A percentile compares a stretch with the other conserved stretches of the same genome.
phyloP scores from a whole-genome alignment of 2,888 invertebrate species.

The Anarsia innoxiella region DNA sequence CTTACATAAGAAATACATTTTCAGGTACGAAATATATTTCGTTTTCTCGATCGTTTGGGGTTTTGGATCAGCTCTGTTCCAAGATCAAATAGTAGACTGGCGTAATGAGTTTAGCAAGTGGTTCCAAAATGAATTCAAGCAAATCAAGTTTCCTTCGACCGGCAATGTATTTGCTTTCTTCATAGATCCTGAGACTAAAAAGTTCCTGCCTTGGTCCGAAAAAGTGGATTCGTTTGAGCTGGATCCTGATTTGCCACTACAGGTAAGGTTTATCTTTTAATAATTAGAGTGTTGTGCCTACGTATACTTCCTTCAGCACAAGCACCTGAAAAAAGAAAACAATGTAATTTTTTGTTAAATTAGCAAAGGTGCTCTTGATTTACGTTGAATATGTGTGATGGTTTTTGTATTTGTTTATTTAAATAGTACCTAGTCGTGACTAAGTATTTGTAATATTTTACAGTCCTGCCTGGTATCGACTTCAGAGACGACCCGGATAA shows the following conservation, averaged over 20 bases:
- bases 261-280: no score
- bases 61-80: constrained; percentile 93
- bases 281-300: no score
- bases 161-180: constrained; percentile 93
- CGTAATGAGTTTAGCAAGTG: constrained; percentile 96
- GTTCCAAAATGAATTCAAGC: constrained; percentile 95
- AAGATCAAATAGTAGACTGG: constrained; percentile 94
- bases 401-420: not conserved
- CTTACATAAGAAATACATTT: no score
- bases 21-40: constrained; percentile 91
- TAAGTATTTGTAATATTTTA: no score
- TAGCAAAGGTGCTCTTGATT: no score
- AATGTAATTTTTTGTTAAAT: no score
- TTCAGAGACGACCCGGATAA: constrained; percentile 89
- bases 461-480: constrained; percentile 90
- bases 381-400: no score
- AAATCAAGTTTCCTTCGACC: constrained; percentile 88
- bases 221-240: constrained; percentile 85
- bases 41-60: constrained; percentile 94
- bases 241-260: constrained; percentile 90
- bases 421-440: no score
- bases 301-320: no score
- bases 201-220: constrained; percentile 91
- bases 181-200: constrained; percentile 90
- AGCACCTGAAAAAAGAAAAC: not conserved